Conservation (phyloP, 2,888 invertebrate species). For the Crepidodera aurea region DNA sequence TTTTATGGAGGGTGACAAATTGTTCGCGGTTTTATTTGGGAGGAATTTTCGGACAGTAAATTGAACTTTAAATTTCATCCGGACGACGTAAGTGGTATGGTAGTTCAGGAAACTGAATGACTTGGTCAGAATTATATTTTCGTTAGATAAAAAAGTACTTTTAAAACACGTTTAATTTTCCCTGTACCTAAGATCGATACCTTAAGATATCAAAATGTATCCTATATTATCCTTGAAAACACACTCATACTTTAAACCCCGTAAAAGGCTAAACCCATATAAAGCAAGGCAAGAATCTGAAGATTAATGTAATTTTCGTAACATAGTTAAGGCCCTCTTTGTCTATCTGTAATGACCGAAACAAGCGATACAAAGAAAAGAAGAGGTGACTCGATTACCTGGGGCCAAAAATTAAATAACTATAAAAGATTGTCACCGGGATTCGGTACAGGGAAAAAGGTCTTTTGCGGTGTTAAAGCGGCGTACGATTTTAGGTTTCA, state of each 20-base stretch:
- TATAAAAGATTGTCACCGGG: conserved; percentile 34
- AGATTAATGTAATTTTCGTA: no score
- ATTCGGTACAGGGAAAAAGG: conserved; percentile 19
- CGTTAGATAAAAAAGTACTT: no score
- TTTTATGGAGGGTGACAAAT: conserved; percentile 32
- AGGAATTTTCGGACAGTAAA: conserved; percentile 1
- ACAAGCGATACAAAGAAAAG: conserved; percentile 15
- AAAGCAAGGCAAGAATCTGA: no score
- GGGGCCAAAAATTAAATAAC: conserved; percentile 29
- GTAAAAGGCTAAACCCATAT: no score
- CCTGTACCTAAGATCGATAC: no score
- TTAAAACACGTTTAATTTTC: no score
- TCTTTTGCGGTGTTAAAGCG: conserved; percentile 22
- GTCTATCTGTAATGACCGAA: conserved; percentile 20
- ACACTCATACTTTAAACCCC: no score
- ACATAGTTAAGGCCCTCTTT: not conserved
- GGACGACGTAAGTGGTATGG: no score
- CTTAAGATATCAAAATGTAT: no score
- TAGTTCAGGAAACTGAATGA: no score
- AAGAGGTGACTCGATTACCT: conserved; percentile 29
- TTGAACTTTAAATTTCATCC: not conserved
- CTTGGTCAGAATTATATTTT: no score
- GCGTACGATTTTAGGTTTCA: conserved; percentile 14
- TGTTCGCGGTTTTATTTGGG: conserved; percentile 7
- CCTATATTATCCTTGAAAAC: no score